Evolutionary conservation across 1,140 invertebrate genomes (phyloP).

Genomic region (Drosophila malerkotliana): DNA sequence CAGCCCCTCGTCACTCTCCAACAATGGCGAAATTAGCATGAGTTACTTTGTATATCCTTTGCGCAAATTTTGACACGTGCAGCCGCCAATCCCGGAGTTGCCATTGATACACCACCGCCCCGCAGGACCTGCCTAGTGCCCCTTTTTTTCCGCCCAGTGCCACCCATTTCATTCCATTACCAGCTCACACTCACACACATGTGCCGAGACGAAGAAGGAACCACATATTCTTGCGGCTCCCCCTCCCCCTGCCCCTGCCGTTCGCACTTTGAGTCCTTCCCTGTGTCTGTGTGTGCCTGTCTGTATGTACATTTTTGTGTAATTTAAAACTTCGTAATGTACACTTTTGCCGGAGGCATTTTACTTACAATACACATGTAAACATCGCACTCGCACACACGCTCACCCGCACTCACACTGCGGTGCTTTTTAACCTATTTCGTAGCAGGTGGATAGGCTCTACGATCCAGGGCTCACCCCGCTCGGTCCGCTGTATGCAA

Average conservation of each 20-base stretch:
- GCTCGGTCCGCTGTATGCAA: slow-evolving; percentile 49
- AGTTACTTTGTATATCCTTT: slow-evolving; percentile 75
- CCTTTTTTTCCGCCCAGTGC: slow-evolving; percentile 10
- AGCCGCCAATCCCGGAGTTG: slow-evolving; percentile 47
- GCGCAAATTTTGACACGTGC: slow-evolving; percentile 76
- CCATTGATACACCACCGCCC: slow-evolving; percentile 67
- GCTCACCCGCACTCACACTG: slow-evolving; percentile 10
- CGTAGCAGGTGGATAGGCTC: slow-evolving; percentile 39
- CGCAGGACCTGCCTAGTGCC: slow-evolving; percentile 49
- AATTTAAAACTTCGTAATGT: slow-evolving; percentile 82
- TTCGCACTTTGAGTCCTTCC: slow-evolving; percentile 1
- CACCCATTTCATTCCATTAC: slow-evolving; percentile 23
- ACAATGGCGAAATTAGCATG: slow-evolving; percentile 73
- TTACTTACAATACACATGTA: slow-evolving; percentile 73
- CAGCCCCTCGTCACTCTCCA: slow-evolving; percentile 31
- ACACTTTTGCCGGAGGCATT: slow-evolving; percentile 78
- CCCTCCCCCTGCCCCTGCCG: not conserved
- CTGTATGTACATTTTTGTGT: slow-evolving; percentile 65
- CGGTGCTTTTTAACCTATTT: slow-evolving; percentile 12
- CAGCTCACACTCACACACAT: slow-evolving; percentile 22
- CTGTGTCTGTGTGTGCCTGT: slow-evolving; percentile 17
- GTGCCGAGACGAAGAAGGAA: not conserved
- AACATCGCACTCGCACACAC: slow-evolving; percentile 50
- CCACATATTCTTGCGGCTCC: slow-evolving; percentile 43
- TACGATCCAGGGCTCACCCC: slow-evolving; percentile 3